Conservation (phyloP, 2,113 vertebrate genomes). For the Rattus rattus region DNA sequence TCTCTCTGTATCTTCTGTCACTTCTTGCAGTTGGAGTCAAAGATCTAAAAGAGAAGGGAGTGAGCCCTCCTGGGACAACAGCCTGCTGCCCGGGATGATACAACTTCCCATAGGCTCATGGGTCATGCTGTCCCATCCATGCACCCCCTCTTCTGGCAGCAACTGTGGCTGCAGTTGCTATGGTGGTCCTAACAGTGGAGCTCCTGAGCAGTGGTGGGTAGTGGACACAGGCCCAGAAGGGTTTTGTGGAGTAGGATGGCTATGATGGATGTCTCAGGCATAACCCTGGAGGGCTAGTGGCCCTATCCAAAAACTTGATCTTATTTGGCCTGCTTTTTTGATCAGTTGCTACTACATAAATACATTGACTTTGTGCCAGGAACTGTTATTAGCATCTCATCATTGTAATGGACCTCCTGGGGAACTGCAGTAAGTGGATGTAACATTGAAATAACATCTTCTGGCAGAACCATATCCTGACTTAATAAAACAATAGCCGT, state of each 20-base stretch:
- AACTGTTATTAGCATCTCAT: background rate
- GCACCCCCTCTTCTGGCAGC: background rate
- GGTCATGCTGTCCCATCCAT: background rate
- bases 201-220: background rate
- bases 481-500: background rate
- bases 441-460: too few species aligned
- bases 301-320: too few species aligned
- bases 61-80: background rate
- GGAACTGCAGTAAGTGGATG: background rate
- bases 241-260: background rate
- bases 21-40: background rate
- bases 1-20: background rate
- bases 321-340: background rate
- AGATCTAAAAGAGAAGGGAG: background rate
- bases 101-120: background rate
- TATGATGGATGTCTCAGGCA: too few species aligned
- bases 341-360: too few species aligned
- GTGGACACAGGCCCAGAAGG: background rate
- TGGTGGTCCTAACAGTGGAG: background rate
- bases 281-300: too few species aligned
- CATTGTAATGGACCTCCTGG: background rate
- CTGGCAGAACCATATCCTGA: background rate
- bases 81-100: background rate
- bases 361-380: background rate
- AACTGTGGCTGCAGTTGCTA: background rate